A percentile compares a stretch with the other conserved stretches of the same genome.
These are phyloP conservation scores for Catajapyx aquilonaris DNA, from an alignment of 1,140 invertebrate genomes.

Conservation along the genomic window DNA sequence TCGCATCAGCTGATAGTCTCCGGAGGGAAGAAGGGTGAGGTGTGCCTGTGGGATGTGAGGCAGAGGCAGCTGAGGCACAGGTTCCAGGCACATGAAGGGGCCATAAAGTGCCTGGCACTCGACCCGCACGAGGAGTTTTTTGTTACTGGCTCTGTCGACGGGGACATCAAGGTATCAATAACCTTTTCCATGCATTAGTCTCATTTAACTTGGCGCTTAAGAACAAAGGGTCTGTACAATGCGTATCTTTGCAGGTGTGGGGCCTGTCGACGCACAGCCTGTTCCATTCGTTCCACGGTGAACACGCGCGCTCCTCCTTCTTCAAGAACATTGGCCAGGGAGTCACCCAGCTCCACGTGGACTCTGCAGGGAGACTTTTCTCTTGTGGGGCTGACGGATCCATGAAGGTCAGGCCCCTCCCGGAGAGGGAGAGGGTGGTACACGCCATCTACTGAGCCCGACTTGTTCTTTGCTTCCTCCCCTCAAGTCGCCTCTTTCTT, in stretches of 20 bases:
- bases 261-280: conserved; percentile 64
- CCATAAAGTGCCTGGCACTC: conserved; percentile 83
- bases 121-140: conserved; percentile 92
- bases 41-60: conserved; percentile 84
- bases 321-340: conserved; percentile 93
- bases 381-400: conserved; percentile 97
- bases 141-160: conserved; percentile 92
- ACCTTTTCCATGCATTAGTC: no score
- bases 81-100: conserved; percentile 77
- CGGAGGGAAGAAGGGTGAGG: conserved; percentile 86
- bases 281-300: conserved; percentile 69
- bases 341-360: conserved; percentile 83
- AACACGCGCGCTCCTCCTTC: conserved; percentile 81
- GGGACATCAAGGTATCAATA: conserved; percentile 92
- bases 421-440: conserved; percentile 33
- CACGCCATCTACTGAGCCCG: conserved; percentile 10
- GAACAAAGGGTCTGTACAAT: no score
- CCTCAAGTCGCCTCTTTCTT: no score
- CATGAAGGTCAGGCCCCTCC: conserved; percentile 85
- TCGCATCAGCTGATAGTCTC: conserved; percentile 78
- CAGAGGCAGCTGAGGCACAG: conserved; percentile 69
- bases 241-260: conserved; percentile 69
- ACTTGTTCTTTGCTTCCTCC: no score
- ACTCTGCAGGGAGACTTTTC: conserved; percentile 66
- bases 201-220: background rate